A percentile compares a stretch with the other conserved stretches of the same genome.
Evolutionary conservation across 2,113 vertebrate genomes (phyloP).

Genomic region (Hypanus sabinus): DNA sequence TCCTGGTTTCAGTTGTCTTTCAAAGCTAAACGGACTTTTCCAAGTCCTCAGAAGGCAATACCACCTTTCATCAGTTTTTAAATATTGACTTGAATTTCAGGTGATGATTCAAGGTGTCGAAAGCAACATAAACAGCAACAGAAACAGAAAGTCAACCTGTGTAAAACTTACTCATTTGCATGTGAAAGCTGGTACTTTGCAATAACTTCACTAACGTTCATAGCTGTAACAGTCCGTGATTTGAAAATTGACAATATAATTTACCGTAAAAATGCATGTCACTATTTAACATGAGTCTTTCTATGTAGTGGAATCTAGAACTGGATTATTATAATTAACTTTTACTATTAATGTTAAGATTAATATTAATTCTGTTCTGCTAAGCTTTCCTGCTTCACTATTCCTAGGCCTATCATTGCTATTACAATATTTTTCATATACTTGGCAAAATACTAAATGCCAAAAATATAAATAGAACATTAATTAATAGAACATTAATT

Average conservation of each 20-base stretch:
- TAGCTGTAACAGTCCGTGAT: background rate
- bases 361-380: background rate
- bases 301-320: background rate
- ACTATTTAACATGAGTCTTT: background rate
- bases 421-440: background rate
- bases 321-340: background rate
- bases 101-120: background rate
- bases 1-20: background rate
- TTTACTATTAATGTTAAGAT: background rate
- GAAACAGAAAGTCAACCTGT: too few species aligned
- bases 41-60: too few species aligned
- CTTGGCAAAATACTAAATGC: background rate
- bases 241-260: background rate
- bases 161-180: background rate
- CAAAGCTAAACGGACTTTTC: background rate
- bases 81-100: background rate
- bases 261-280: background rate
- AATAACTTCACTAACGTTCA: background rate
- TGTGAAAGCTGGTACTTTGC: background rate
- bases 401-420: background rate
- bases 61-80: background rate
- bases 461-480: background rate
- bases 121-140: too few species aligned
- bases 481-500: background rate
- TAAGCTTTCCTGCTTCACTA: background rate